Percentiles rank a stretch among this genome's conserved stretches.
Evolutionary conservation across 2,797 vertebrate species (phyloP).

Genomic region (Borostomias antarcticus): DNA sequence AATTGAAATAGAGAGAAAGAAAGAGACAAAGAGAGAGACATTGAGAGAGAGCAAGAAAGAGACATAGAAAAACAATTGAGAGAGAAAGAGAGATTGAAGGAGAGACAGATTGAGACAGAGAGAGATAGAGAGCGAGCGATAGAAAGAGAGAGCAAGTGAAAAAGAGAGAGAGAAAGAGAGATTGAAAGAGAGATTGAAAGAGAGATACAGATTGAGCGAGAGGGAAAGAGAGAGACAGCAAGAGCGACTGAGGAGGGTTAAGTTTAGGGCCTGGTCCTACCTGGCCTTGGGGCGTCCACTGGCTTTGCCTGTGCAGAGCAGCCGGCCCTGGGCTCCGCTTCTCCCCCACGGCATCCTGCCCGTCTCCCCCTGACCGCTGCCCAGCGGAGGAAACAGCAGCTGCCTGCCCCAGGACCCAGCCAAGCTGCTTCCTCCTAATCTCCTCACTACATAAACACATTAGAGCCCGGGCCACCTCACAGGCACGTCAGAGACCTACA

Average conservation of each 20-base stretch:
- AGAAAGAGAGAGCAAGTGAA: not conserved
- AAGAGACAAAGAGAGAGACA: too few species aligned
- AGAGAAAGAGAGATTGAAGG: not conserved
- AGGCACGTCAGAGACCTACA: constrained; percentile 60
- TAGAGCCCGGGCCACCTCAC: constrained; percentile 51
- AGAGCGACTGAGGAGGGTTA: not conserved
- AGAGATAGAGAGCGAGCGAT: too few species aligned
- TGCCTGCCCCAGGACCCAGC: constrained; percentile 59
- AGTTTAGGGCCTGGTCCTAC: constrained; percentile 56
- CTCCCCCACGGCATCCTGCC: constrained; percentile 78
- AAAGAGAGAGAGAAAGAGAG: not conserved
- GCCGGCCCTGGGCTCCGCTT: constrained; percentile 59
- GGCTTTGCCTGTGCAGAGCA: constrained; percentile 59
- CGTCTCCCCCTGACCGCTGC: constrained; percentile 41
- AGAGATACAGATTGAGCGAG: not conserved
- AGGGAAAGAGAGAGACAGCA: too few species aligned
- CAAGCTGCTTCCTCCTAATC: constrained; percentile 74
- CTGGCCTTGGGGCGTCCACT: constrained; percentile 65
- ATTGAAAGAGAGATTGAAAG: not conserved
- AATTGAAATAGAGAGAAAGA: too few species aligned
- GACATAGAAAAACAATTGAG: not conserved
- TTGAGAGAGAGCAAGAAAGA: too few species aligned
- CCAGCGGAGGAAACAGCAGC: constrained; percentile 74
- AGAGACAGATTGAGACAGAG: not conserved
- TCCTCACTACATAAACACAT: constrained; percentile 69